Conservation (phyloP, 2,888 invertebrate species). For the Netelia melanura region DNA sequence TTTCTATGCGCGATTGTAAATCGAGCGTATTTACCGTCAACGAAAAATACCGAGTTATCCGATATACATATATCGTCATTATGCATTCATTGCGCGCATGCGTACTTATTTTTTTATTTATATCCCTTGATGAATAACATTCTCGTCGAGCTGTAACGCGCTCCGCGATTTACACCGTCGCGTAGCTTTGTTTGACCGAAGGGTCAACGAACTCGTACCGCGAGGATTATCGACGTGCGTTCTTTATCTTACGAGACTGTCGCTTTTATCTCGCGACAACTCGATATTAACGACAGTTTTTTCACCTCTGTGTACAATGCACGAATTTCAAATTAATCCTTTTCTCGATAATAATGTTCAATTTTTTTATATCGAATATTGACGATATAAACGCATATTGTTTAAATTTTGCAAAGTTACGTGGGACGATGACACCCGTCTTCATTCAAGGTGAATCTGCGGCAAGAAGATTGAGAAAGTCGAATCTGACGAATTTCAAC, state of each 20-base stretch:
- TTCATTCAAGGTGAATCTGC: no score
- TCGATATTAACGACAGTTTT: slow-evolving; percentile 44
- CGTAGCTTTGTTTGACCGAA: slow-evolving; percentile 29
- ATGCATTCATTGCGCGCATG: slow-evolving; percentile 20
- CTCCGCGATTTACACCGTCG: background rate
- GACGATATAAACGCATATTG: background rate
- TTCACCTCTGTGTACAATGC: background rate
- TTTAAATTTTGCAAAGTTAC: no score
- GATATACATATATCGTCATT: slow-evolving; percentile 13
- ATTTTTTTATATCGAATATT: slow-evolving; percentile 1
- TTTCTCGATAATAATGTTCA: slow-evolving; percentile 5
- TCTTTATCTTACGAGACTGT: slow-evolving; percentile 61
- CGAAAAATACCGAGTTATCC: slow-evolving; percentile 39
- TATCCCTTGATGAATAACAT: slow-evolving; percentile 47
- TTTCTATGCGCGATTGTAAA: slow-evolving; percentile 27
- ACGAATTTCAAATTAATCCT: no score
- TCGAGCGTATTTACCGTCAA: background rate
- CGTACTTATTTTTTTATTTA: slow-evolving; percentile 28
- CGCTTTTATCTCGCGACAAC: slow-evolving; percentile 39
- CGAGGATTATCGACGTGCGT: slow-evolving; percentile 57
- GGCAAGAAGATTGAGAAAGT: no score
- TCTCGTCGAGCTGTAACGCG: slow-evolving; percentile 37
- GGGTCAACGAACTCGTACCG: slow-evolving; percentile 55
- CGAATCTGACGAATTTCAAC: no score
- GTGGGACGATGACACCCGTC: no score